Evolutionary conservation across 2,113 vertebrate species (phyloP), one percentile per base, ranked within the genome.

Genomic region (Pyxicephalus adspersus): DNA sequence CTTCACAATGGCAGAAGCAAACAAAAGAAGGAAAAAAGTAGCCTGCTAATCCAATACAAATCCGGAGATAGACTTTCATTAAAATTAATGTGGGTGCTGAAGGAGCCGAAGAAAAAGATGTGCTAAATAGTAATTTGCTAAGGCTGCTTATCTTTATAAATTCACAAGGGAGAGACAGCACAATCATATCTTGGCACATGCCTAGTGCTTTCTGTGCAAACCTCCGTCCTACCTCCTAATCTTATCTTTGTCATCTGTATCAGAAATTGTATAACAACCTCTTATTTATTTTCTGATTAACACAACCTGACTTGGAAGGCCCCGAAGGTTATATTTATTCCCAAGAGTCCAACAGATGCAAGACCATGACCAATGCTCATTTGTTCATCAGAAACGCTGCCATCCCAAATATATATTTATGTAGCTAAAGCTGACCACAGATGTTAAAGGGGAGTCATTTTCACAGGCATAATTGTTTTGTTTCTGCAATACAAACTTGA

Each of bases 141-240:
- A 81, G 84, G 83, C 61, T 87, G 81, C 83, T 86, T 85, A 90
- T 85, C 76, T 83, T 54, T 31, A n/a, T 63, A 64, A 88, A 87
- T 65, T 78, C 84, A 83, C 83, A 58, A 74, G 80, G 75, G 83
- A 89, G 70, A 86, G 13, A 38, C 52, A 61, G 77, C 20, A 20
- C 84, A 86, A 89, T 87, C 83, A 83, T 85, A 87, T 85, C 85
- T 86, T 79, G 72, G 26, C 64, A 84, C 80, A 71, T 25, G 78
- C 66, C 25, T 25, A 84, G 22, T 58, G 68, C 19, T 73, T 77
- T 84, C 80, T 64, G 23, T 22, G 61, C 83, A 80, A 83, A 64
- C 80, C 70, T 78, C 54, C 50, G 11, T 78, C 65, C 75, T 71
- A 75, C 71, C 58, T 85, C 81, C 83, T 84, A 86, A 86, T 85